Conservation (phyloP, 2,888 invertebrate species). For the Priocnemis perturbator region DNA sequence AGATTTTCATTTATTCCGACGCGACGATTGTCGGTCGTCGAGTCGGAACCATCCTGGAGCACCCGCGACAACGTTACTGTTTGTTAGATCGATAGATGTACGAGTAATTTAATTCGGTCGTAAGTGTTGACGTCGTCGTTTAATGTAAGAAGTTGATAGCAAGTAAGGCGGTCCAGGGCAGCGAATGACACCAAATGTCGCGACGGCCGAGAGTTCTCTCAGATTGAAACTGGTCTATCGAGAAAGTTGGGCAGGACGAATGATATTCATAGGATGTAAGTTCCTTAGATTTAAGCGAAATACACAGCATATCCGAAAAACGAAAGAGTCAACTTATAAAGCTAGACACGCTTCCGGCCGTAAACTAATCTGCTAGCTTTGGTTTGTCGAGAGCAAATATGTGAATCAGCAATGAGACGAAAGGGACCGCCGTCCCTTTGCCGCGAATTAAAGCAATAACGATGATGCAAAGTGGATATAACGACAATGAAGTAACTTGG, state of each 20-base stretch:
- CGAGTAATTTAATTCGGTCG: constrained; percentile 10
- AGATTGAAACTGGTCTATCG: constrained; percentile 24
- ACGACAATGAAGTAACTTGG: constrained; percentile 13
- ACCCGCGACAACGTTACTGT: constrained; percentile 15
- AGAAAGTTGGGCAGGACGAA: constrained; percentile 31
- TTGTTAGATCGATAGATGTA: constrained; percentile 11
- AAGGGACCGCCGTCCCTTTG: background rate
- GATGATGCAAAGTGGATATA: background rate
- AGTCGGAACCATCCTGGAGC: background rate
- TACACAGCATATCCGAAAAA: constrained; percentile 48
- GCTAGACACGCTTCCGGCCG: constrained; percentile 57
- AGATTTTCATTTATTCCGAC: background rate
- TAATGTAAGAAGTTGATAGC: background rate
- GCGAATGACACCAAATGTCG: constrained; percentile 22
- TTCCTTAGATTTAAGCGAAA: constrained; percentile 49
- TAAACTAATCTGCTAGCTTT: constrained; percentile 47
- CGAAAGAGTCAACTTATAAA: constrained; percentile 45
- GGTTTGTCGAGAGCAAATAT: constrained; percentile 29
- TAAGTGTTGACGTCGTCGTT: constrained; percentile 13
- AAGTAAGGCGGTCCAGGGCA: constrained; percentile 21
- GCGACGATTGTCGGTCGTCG: background rate
- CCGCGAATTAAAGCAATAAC: constrained; percentile 43
- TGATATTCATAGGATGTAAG: constrained; percentile 54
- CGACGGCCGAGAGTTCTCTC: constrained; percentile 37
- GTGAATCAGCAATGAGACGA: constrained; percentile 7